Conservation (phyloP, 1,140 invertebrate genomes). For the Drosophila kanapiae region DNA sequence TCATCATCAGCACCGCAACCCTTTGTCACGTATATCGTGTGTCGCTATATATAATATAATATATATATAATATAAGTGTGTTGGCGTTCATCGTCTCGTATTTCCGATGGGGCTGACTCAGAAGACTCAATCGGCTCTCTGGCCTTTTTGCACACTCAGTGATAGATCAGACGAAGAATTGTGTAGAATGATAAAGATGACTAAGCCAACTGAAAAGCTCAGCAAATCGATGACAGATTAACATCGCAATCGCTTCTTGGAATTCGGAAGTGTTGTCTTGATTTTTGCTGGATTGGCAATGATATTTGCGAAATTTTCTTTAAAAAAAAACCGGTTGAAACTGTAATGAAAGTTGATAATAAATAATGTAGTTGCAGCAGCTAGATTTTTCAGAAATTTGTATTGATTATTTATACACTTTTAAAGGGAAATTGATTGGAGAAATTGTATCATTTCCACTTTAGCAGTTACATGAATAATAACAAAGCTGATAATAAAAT, state of each 20-base stretch:
- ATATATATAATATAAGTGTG: neutral
- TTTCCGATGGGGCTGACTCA: constrained; percentile 68
- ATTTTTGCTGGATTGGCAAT: neutral
- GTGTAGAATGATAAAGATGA: constrained; percentile 13
- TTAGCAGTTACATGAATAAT: neutral
- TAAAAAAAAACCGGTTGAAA: neutral
- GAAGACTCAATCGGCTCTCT: constrained; percentile 13
- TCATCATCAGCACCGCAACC: neutral
- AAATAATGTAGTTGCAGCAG: neutral
- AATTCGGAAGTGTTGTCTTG: constrained; percentile 20
- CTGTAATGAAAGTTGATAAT: neutral
- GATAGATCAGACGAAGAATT: constrained; percentile 15
- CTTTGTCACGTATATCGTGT: constrained; percentile 46
- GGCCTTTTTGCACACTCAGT: constrained; percentile 12
- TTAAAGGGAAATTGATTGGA: neutral
- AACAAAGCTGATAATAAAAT: neutral
- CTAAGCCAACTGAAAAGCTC: constrained; percentile 9
- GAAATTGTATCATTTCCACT: no score
- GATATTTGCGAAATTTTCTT: neutral
- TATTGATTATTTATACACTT: neutral
- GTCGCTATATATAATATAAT: neutral
- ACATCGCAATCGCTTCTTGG: constrained; percentile 6
- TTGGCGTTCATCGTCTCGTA: constrained; percentile 46
- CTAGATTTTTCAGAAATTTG: neutral
- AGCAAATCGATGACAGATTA: constrained; percentile 26